A percentile compares a stretch with the other conserved stretches of the same genome.
These are phyloP conservation scores for Hippoglossus hippoglossus DNA, from an alignment of 2,797 vertebrate species.

Conservation along the genomic window DNA sequence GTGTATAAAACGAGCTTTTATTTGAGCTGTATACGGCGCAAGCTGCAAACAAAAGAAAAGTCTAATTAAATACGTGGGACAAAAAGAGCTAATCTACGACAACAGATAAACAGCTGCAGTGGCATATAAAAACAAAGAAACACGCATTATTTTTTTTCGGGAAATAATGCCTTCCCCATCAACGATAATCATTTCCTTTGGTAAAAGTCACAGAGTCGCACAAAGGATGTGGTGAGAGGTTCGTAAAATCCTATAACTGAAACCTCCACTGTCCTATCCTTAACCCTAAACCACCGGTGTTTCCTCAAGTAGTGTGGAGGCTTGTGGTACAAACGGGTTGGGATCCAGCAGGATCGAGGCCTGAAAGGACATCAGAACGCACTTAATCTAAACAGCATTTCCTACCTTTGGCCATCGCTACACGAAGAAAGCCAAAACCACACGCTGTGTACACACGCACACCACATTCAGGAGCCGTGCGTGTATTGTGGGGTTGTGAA, in stretches of 20 bases:
- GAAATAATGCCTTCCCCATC: conserved; percentile 17
- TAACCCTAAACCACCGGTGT: conserved; percentile 72
- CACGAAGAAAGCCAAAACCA: conserved; percentile 67
- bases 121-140: conserved; percentile 10
- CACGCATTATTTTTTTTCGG: conserved; percentile 2
- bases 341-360: conserved; percentile 68
- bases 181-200: conserved; percentile 18
- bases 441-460: conserved; percentile 50
- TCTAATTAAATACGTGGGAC: neutral
- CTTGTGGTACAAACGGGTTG: conserved; percentile 65
- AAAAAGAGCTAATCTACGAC: neutral
- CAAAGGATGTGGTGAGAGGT: conserved; percentile 64
- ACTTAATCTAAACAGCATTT: conserved; percentile 73
- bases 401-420: conserved; percentile 64
- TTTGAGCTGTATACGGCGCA: conserved; percentile 35
- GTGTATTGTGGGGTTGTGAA: conserved; percentile 51
- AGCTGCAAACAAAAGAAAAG: conserved; percentile 36
- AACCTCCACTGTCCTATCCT: conserved; percentile 63
- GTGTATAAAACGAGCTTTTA: conserved; percentile 37
- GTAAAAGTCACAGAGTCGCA: conserved; percentile 39
- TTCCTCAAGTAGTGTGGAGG: conserved; percentile 65
- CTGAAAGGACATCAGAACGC: conserved; percentile 69
- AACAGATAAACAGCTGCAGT: conserved; percentile 4
- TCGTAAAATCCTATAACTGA: conserved; percentile 55
- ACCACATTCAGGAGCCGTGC: conserved; percentile 32